phyloP scores from a whole-genome alignment of 2,888 invertebrate genomes.

The Agapostemon virescens region DNA sequence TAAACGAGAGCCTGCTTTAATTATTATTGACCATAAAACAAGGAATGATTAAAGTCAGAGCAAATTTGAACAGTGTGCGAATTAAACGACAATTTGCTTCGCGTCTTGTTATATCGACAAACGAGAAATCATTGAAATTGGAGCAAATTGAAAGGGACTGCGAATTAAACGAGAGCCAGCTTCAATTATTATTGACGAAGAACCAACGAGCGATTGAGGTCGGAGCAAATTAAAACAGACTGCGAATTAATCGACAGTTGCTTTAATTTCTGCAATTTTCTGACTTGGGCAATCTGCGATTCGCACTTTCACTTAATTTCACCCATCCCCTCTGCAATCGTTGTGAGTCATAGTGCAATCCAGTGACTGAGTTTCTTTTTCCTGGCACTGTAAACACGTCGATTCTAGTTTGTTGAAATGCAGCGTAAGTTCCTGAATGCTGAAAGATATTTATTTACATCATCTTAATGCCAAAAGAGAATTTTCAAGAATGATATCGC shows the following conservation, averaged over 20 bases:
- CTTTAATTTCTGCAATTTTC: background rate
- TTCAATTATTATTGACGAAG: background rate
- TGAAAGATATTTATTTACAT: background rate
- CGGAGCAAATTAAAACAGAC: background rate
- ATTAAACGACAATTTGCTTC: no score
- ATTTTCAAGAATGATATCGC: background rate
- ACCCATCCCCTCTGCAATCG: slow-evolving; percentile 24
- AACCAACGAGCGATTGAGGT: background rate
- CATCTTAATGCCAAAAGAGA: background rate
- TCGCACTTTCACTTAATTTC: slow-evolving; percentile 57
- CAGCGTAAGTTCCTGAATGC: background rate
- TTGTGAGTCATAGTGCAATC: slow-evolving; percentile 21
- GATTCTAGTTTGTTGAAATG: background rate
- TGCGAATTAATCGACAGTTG: slow-evolving; percentile 5
- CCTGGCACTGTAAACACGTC: background rate
- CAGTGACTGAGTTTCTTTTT: slow-evolving; percentile 7
- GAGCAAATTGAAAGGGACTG: no score
- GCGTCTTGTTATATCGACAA: no score
- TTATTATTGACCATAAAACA: no score
- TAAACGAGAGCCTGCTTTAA: no score
- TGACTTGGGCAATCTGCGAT: slow-evolving; percentile 10
- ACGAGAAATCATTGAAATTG: no score
- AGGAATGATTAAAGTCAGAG: no score
- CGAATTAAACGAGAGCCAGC: no score
- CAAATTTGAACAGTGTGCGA: no score